Evolutionary conservation across 2,888 invertebrate genomes (phyloP), one percentile per base, ranked within the genome.

Genomic region (Bugulina stolonifera): DNA sequence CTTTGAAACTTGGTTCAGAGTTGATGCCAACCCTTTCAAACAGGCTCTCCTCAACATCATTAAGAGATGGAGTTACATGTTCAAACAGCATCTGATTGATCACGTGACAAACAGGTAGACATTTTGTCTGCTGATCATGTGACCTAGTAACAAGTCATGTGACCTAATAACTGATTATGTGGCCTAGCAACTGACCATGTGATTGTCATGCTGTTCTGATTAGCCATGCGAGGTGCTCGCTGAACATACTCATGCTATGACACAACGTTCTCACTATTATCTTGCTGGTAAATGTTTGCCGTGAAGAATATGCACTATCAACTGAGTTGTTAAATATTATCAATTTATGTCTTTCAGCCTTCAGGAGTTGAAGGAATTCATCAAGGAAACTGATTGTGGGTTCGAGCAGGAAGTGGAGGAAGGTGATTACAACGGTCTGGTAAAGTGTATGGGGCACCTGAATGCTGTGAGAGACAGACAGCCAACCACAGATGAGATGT

Each of bases 1-100:
- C 29, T 94, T 96, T 82, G 92, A 92, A 80, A 88, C 89, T 34
- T 97, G 96, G 96, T 94, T 97, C 84, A 87, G 89, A 73, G 91
- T 96, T 18, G 93, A 96, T 82, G 89, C 94, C 27, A 88, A 91
- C 78, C 94, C 94, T n/a, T 96, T 96, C 83, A 90, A 93, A 73
- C 93, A 94, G 84, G 91, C 93, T 23, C 87, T 97, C 25, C 86
- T 96, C 5, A 94, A 94, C 81, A 92, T 91, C 0, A 92, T 94
- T 55, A 90, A 94, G 80, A 92, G 93, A 85, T 97, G 96, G 96
- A 93, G 94, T 23, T 91, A 92, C 78, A 94, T 96, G 93, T 97
- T 95, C 82, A 95, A 95, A 84, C 91, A 93, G 78, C 94, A 96
- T 87, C 88, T 97, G 73, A 93, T 95, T 25, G 90, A 93, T 80